These are phyloP conservation scores for Hippocampus abdominalis DNA, from an alignment of 2,113 vertebrate genomes.

Conservation along the genomic window DNA sequence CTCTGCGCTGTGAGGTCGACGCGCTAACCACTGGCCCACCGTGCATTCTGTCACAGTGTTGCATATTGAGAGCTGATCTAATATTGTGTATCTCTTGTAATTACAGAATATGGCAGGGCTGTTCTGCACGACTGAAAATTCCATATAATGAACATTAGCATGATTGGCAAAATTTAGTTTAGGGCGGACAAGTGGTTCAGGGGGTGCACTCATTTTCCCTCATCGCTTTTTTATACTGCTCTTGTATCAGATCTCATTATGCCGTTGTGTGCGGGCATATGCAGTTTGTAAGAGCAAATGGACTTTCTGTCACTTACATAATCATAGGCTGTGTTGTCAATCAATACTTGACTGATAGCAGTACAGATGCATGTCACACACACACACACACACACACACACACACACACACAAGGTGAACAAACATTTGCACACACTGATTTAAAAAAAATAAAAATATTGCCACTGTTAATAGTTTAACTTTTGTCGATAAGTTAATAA, in stretches of 20 bases:
- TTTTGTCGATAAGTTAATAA: constrained; percentile 2
- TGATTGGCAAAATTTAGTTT: not conserved
- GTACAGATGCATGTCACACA: too few relatives aligned
- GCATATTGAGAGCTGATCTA: not conserved
- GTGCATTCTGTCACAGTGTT: too few relatives aligned
- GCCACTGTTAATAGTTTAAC: not conserved
- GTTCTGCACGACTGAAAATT: not conserved
- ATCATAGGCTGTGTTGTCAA: not conserved
- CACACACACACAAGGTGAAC: not conserved
- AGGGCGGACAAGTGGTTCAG: too few relatives aligned
- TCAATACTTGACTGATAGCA: not conserved
- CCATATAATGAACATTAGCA: not conserved
- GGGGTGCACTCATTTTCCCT: too few relatives aligned
- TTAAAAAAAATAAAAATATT: not conserved
- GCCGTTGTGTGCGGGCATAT: too few relatives aligned
- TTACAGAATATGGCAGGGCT: too few relatives aligned
- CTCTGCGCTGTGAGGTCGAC: too few relatives aligned
- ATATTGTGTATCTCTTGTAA: not conserved
- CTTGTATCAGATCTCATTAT: not conserved
- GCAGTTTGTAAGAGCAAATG: not conserved
- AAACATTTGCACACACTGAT: not conserved
- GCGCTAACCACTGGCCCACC: too few relatives aligned
- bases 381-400: not conserved
- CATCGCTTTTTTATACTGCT: not conserved
- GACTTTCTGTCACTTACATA: not conserved